phyloP scores from a whole-genome alignment of 1,140 invertebrate genomes.

The Paralvinella palmiformis region DNA sequence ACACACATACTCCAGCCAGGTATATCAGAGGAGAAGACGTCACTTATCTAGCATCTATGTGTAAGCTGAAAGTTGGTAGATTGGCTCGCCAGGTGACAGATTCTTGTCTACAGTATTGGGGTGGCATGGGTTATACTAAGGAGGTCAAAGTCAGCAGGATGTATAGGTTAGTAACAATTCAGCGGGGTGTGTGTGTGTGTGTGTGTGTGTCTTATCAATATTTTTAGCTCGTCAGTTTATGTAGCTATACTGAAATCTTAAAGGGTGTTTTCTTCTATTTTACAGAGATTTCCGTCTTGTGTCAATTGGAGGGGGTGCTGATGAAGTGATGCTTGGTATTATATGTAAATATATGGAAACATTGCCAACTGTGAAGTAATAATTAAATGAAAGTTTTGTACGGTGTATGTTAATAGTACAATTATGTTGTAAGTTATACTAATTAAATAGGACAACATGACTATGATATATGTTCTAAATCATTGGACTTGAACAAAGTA shows the following conservation, averaged over 20 bases:
- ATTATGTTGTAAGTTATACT: no score
- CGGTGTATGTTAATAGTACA: no score
- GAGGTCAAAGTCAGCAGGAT: constrained; percentile 53
- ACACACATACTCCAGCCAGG: no score
- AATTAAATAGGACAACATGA: no score
- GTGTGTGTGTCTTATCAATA: neutral
- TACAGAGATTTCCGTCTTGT: constrained; percentile 54
- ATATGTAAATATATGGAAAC: constrained; percentile 57
- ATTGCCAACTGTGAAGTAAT: constrained; percentile 25
- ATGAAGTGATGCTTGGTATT: constrained; percentile 61
- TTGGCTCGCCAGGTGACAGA: constrained; percentile 55
- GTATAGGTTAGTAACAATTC: constrained; percentile 48
- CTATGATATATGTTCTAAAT: no score
- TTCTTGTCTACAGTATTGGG: constrained; percentile 59
- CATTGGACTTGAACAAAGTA: no score
- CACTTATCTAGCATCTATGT: constrained; percentile 58
- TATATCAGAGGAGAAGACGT: constrained; percentile 55
- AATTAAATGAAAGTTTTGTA: no score
- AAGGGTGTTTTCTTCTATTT: no score
- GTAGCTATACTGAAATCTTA: neutral
- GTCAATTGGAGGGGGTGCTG: constrained; percentile 59
- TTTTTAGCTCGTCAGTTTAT: neutral
- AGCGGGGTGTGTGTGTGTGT: neutral
- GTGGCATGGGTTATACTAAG: constrained; percentile 59
- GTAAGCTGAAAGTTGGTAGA: constrained; percentile 57